Base-by-base conservation (phyloP, 2,888 invertebrate species). In the Lepetodrilus schrolli region DNA sequence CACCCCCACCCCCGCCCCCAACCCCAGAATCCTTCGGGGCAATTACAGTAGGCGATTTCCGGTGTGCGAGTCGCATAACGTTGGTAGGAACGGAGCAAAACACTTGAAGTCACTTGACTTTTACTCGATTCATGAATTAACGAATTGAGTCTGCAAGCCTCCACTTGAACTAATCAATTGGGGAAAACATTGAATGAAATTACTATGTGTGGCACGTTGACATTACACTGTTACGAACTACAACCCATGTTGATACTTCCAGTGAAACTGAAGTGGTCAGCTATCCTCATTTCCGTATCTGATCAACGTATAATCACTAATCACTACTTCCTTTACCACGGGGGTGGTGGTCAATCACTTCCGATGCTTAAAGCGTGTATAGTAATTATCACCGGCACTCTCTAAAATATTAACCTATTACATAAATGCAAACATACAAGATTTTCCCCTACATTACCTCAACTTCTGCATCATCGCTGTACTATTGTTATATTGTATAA, bases 1-100 rank as follows among this genome's bases (percentile, higher is more conserved):
- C 26, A 58, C 23, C 30, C 58, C 26, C 58, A 13, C 17, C 26
- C 58, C 58, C 8, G 21, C 51, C n/a, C 51, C 23, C 51, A 5
- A 58, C 58, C 34, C 58, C 58, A 26, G 34, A 34, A 58, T 30
- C 30, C 30, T 17, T 30, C 58, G 17, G 58, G 34, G 58, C 58
- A 58, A 58, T 58, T 58, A 58, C 58, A 26, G 58, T n/a, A 23
- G 58, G 58, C 23, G 58, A 58, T 17, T 58, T 58, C 58, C 58
- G 58, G 58, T 58, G 26, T 58, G 30, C 26, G 17, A 58, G 58
- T 17, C 58, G 30, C 26, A 58, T 10, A 17, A 23, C 30, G 26
- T 30, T 5, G 58, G 34, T 34, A n/a, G 30, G 58, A 30, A 34
- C 58, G 58, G 58, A 58, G 58, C 30, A 17, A 48, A 30, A 17